Percentiles rank a stretch among this genome's conserved stretches.
phyloP scores from a whole-genome alignment of 2,888 invertebrate species.

The Thymelicus acteon region DNA sequence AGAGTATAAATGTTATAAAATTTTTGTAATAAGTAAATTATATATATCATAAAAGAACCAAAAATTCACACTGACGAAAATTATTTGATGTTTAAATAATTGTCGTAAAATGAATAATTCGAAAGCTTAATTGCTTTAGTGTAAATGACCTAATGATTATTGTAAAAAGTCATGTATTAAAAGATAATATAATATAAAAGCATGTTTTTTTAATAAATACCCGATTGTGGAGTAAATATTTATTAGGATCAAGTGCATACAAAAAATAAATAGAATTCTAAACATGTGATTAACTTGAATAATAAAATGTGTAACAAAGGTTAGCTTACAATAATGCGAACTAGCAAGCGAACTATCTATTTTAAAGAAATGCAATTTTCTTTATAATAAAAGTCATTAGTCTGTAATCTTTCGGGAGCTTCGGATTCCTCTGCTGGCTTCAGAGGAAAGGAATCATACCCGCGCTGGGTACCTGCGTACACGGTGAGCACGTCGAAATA shows the following conservation, averaged over 20 bases:
- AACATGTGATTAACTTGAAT: slow-evolving; percentile 48
- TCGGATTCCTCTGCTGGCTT: slow-evolving; percentile 78
- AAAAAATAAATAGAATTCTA: slow-evolving; percentile 75
- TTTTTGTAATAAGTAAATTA: too few relatives aligned
- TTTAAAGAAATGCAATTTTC: slow-evolving; percentile 40
- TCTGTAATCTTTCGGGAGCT: slow-evolving; percentile 57
- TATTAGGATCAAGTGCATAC: slow-evolving; percentile 65
- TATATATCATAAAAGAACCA: too few relatives aligned
- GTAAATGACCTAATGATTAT: slow-evolving; percentile 12
- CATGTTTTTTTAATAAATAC: slow-evolving; percentile 42
- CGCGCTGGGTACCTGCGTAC: slow-evolving; percentile 49
- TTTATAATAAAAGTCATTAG: slow-evolving; percentile 21
- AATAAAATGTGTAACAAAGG: slow-evolving; percentile 33
- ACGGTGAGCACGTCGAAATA: too few relatives aligned
- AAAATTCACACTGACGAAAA: too few relatives aligned
- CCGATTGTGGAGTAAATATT: slow-evolving; percentile 60
- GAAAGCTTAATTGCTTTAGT: neutral
- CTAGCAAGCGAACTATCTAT: slow-evolving; percentile 38
- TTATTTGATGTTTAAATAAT: too few relatives aligned
- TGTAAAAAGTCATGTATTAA: slow-evolving; percentile 1
- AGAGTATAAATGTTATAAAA: too few relatives aligned
- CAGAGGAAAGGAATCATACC: slow-evolving; percentile 79
- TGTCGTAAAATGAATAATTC: neutral
- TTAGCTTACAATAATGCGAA: slow-evolving; percentile 41
- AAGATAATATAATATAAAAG: neutral